Evolutionary conservation across 2,888 invertebrate species (phyloP).

Genomic region (Cepaea hortensis): DNA sequence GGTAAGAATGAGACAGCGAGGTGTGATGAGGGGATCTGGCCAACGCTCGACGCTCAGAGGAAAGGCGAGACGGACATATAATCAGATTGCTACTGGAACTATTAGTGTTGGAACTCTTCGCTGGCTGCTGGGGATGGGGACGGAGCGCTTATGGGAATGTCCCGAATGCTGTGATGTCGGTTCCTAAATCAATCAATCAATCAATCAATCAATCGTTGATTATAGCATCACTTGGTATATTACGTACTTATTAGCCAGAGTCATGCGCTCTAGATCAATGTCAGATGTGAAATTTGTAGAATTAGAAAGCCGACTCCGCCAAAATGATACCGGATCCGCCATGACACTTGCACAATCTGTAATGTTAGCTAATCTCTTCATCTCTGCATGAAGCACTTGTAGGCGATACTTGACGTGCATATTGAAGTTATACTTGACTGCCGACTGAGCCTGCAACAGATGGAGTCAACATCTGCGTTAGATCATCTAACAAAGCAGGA

Average conservation of each 20-base stretch:
- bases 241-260: not conserved
- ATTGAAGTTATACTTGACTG: not conserved
- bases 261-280: not conserved
- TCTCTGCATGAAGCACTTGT: not conserved
- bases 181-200: too few relatives aligned
- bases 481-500: too few relatives aligned
- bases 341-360: not conserved
- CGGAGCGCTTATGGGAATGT: too few relatives aligned
- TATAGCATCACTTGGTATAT: not conserved
- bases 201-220: not conserved
- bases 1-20: too few relatives aligned
- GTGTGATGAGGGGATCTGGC: too few relatives aligned
- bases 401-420: not conserved
- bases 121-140: too few relatives aligned
- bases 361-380: not conserved
- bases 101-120: too few relatives aligned
- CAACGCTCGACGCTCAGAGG: too few relatives aligned
- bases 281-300: conserved; percentile 14
- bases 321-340: not conserved
- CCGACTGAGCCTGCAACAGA: not conserved
- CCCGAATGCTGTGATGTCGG: too few relatives aligned
- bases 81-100: too few relatives aligned
- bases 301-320: not conserved
- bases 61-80: too few relatives aligned
- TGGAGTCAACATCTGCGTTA: too few relatives aligned